A percentile compares a stretch with the other conserved stretches of the same genome.
Conservation (phyloP, 2,113 vertebrate genomes). For the Ailurus styani region DNA sequence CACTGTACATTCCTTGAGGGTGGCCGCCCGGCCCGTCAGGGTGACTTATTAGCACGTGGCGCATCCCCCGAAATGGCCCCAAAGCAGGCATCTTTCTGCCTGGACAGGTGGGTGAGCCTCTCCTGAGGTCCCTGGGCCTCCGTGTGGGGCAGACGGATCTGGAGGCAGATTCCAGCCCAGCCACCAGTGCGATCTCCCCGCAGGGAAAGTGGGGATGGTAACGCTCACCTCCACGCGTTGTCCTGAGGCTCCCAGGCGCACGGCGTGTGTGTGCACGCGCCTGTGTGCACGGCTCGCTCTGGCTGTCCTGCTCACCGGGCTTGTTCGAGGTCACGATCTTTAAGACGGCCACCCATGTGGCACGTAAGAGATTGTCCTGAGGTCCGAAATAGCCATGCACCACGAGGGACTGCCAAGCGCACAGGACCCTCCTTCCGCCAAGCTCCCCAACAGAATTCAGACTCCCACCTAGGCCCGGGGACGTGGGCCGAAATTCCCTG, state of each 20-base stretch:
- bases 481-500: fast-evolving
- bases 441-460: background rate
- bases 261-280: too few species aligned
- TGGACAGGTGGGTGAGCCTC: background rate
- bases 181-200: fast-evolving
- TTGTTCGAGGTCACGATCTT: background rate
- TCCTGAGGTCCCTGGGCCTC: background rate
- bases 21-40: fast-evolving
- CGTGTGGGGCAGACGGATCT: background rate
- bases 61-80: background rate
- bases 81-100: background rate
- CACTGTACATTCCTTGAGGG: background rate
- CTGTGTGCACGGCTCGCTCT: too few species aligned
- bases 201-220: background rate
- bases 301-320: background rate
- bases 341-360: background rate
- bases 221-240: background rate
- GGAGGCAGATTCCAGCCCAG: background rate
- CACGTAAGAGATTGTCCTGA: background rate
- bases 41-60: background rate
- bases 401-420: fast-evolving
- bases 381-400: background rate
- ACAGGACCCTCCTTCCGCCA: background rate
- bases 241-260: background rate
- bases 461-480: background rate